Percentiles rank a stretch among this genome's conserved stretches.
These are phyloP conservation scores for Trilocha varians DNA, from an alignment of 2,888 invertebrate genomes.

Conservation along the genomic window DNA sequence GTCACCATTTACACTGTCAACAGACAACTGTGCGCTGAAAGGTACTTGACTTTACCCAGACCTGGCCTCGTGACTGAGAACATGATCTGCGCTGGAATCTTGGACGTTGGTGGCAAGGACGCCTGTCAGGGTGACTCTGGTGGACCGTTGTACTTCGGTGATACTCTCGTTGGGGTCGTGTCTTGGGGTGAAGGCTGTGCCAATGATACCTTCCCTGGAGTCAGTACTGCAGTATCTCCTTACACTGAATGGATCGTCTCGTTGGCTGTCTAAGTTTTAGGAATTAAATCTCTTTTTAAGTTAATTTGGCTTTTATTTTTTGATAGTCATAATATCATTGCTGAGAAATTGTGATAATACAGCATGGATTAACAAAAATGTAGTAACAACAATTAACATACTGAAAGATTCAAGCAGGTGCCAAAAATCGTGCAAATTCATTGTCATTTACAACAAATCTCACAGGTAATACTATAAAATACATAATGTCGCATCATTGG, in stretches of 20 bases:
- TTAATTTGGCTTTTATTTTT: too few species aligned
- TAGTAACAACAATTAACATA: too few species aligned
- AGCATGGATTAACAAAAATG: too few species aligned
- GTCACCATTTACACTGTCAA: slow-evolving; percentile 37
- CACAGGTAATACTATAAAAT: too few species aligned
- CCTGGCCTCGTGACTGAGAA: slow-evolving; percentile 24
- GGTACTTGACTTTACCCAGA: slow-evolving; percentile 21
- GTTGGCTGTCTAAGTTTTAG: slow-evolving; percentile 10
- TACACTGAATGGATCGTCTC: slow-evolving; percentile 34
- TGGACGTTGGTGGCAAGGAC: slow-evolving; percentile 29
- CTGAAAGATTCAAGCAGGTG: too few species aligned
- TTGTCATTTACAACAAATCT: too few species aligned
- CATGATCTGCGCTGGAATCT: slow-evolving; percentile 44
- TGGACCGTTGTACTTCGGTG: slow-evolving; percentile 42
- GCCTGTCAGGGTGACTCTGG: slow-evolving; percentile 49
- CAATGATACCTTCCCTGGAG: slow-evolving; percentile 47
- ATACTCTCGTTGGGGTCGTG: slow-evolving; percentile 48
- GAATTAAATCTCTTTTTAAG: neutral
- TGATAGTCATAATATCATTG: too few species aligned
- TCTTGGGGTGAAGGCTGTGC: slow-evolving; percentile 61
- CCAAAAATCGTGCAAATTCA: too few species aligned
- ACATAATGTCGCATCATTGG: too few species aligned
- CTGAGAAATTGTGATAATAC: too few species aligned
- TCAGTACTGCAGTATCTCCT: slow-evolving; percentile 48
- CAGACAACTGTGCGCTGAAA: slow-evolving; percentile 23